A percentile compares a stretch with the other conserved stretches of the same genome.
Conservation (phyloP, 2,888 invertebrate genomes). For the Microplitis deprimator region DNA sequence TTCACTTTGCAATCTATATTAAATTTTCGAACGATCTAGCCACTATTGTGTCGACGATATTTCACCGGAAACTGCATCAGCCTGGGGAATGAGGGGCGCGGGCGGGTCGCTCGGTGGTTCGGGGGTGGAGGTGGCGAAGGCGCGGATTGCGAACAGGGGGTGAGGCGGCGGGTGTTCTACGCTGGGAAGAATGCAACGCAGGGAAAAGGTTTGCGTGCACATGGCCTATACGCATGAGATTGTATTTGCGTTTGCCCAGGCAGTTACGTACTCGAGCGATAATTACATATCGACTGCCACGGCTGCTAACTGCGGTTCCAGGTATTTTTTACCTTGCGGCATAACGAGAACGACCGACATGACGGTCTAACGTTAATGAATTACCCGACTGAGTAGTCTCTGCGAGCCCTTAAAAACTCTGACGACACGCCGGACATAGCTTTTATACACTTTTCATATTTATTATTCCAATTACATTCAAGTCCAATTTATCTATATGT, state of each 20-base stretch:
- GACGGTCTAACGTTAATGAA: conserved; percentile 28
- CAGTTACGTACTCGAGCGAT: conserved; percentile 47
- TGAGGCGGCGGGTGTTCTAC: background rate
- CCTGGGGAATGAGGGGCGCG: background rate
- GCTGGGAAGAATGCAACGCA: conserved; percentile 27
- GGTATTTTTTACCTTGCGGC: conserved; percentile 45
- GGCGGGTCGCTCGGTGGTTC: background rate
- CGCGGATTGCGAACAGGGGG: background rate
- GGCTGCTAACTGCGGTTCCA: conserved; percentile 23
- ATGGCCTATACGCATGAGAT: conserved; percentile 47
- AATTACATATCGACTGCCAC: conserved; percentile 50
- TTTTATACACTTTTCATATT: background rate
- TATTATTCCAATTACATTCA: conserved; percentile 18
- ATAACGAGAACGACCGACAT: conserved; percentile 19
- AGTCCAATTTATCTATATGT: background rate
- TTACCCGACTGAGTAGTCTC: conserved; percentile 32
- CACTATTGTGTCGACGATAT: conserved; percentile 24
- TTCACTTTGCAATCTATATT: conserved; percentile 25
- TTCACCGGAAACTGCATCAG: conserved; percentile 21
- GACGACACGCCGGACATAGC: background rate
- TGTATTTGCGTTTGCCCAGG: conserved; percentile 47
- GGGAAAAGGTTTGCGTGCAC: conserved; percentile 47
- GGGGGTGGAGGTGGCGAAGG: background rate
- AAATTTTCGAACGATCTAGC: conserved; percentile 34
- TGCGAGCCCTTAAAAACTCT: background rate